Conservation (phyloP, 2,113 vertebrate species). For the Aleadryas rufinucha region DNA sequence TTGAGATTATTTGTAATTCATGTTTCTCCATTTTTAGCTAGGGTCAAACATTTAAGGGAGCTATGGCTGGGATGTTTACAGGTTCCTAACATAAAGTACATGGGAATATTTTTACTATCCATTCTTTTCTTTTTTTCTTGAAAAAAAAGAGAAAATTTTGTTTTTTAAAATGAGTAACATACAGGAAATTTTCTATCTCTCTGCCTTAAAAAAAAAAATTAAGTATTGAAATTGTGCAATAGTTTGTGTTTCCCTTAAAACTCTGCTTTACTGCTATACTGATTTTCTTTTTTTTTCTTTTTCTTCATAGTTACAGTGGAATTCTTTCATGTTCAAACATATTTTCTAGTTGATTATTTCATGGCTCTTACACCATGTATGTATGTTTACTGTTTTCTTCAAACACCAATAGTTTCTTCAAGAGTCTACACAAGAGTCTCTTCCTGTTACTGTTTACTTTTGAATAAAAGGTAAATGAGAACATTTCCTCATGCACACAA, state of each 20-base stretch:
- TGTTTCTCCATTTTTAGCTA: not conserved
- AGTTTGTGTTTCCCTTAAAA: not conserved
- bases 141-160: not conserved
- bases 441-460: not conserved
- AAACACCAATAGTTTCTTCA: not conserved
- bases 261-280: not conserved
- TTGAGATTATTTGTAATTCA: not conserved
- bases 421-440: rapidly evolving
- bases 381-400: not conserved
- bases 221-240: not conserved
- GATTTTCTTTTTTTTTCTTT: not conserved
- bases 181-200: not conserved
- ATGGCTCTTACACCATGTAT: not conserved
- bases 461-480: not conserved
- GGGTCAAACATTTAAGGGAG: not conserved
- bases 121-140: not conserved
- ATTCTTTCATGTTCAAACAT: not conserved
- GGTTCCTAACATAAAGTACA: not conserved
- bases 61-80: not conserved
- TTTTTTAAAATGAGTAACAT: not conserved
- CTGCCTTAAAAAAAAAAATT: not conserved
- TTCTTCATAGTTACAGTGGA: not conserved
- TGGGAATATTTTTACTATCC: not conserved
- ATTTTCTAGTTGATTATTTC: not conserved
- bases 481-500: not conserved